Evolutionary conservation across 2,888 invertebrate genomes (phyloP).

Genomic region (Nymphalis c-album): DNA sequence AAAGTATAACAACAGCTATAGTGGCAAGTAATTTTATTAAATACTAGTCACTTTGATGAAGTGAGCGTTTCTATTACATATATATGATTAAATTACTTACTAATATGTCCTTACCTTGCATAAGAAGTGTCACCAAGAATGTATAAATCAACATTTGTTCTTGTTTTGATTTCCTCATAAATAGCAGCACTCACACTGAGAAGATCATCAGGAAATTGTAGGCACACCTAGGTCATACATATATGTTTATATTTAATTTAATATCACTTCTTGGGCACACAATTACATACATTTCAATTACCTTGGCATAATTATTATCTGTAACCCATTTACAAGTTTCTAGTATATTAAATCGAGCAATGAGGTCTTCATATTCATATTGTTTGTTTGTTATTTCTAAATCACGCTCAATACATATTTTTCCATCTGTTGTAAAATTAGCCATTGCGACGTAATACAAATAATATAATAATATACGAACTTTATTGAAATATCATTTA

Average conservation of each 20-base stretch:
- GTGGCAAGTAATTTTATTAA: too few relatives aligned
- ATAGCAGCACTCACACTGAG: constrained; percentile 86
- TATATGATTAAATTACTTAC: neutral
- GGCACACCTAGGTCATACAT: constrained; percentile 84
- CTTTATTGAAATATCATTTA: too few relatives aligned
- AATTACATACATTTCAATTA: constrained; percentile 51
- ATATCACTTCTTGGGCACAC: neutral
- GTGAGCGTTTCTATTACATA: too few relatives aligned
- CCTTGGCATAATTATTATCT: constrained; percentile 84
- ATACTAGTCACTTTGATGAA: too few relatives aligned
- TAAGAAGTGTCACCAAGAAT: constrained; percentile 95
- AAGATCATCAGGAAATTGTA: constrained; percentile 95
- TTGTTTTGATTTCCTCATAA: constrained; percentile 78
- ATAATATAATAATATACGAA: too few relatives aligned
- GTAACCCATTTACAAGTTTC: constrained; percentile 87
- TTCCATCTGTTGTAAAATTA: constrained; percentile 79
- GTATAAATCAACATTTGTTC: constrained; percentile 82
- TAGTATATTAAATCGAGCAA: constrained; percentile 81
- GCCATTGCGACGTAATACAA: constrained; percentile 50
- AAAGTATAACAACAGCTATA: neutral
- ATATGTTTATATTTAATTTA: neutral
- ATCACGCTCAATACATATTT: constrained; percentile 77
- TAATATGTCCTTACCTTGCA: constrained; percentile 83
- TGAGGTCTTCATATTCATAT: constrained; percentile 53
- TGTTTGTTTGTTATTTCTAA: constrained; percentile 51